A percentile compares a stretch with the other conserved stretches of the same genome.
These are phyloP conservation scores for Drosophila sucinea DNA, from an alignment of 1,140 invertebrate species.

Conservation along the genomic window DNA sequence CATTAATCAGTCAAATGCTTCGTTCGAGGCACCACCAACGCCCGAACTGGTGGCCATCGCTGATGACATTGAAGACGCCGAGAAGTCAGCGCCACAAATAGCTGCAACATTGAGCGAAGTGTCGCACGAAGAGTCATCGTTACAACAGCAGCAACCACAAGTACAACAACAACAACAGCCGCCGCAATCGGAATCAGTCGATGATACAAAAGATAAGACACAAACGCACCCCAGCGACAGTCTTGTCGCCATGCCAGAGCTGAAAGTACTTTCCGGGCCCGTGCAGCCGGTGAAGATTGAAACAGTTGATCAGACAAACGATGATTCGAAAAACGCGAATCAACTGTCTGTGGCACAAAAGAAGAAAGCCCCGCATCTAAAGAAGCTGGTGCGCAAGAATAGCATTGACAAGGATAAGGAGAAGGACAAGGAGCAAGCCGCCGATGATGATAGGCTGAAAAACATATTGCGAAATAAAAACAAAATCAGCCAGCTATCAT, in stretches of 20 bases:
- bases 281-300: conserved; percentile 76
- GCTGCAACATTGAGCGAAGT: conserved; percentile 67
- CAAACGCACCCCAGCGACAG: conserved; percentile 52
- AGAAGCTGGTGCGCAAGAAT: conserved; percentile 70
- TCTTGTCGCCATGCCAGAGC: conserved; percentile 72
- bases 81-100: conserved; percentile 66
- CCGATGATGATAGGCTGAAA: conserved; percentile 35
- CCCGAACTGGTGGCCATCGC: conserved; percentile 62
- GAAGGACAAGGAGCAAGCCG: conserved; percentile 15
- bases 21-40: conserved; percentile 40
- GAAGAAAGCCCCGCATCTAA: conserved; percentile 55
- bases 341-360: conserved; percentile 37
- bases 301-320: conserved; percentile 59
- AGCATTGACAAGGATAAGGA: conserved; percentile 64
- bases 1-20: conserved; percentile 59
- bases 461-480: conserved; percentile 68
- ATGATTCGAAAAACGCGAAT: conserved; percentile 40
- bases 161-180: conserved; percentile 27
- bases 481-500: conserved; percentile 57
- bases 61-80: conserved; percentile 67
- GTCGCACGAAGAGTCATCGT: conserved; percentile 63
- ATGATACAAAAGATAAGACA: conserved; percentile 72
- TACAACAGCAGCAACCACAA: conserved; percentile 38
- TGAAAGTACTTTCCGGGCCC: conserved; percentile 70
- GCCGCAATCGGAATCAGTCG: conserved; percentile 14